Evolutionary conservation across 2,113 vertebrate species (phyloP).

Genomic region (Isurus oxyrinchus): DNA sequence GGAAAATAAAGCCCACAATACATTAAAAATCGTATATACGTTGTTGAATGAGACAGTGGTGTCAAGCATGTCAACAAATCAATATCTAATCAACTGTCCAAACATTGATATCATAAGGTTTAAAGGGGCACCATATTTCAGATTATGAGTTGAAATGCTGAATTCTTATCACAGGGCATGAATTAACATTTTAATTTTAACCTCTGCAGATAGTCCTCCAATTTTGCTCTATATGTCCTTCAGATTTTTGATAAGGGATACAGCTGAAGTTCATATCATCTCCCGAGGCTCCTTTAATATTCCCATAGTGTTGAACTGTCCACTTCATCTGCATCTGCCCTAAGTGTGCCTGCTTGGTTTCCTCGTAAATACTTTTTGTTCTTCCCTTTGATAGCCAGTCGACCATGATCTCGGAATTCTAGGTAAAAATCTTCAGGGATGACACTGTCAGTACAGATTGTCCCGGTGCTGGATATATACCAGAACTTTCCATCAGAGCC

Average conservation of each 20-base stretch:
- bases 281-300: slow-evolving; percentile 59
- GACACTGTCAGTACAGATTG: slow-evolving; percentile 80
- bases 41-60: not conserved
- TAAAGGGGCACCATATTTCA: not conserved
- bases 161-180: not conserved
- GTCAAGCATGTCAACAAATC: not conserved
- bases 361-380: slow-evolving; percentile 82
- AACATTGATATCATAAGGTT: not conserved
- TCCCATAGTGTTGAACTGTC: slow-evolving; percentile 78
- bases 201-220: not conserved
- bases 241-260: not conserved
- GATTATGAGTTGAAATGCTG: not conserved
- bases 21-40: not conserved
- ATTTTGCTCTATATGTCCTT: not conserved
- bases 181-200: slow-evolving; percentile 15
- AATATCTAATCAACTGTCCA: not conserved
- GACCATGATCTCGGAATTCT: slow-evolving; percentile 79
- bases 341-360: slow-evolving; percentile 80
- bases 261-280: slow-evolving; percentile 39
- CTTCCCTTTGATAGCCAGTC: slow-evolving; percentile 75
- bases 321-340: slow-evolving; percentile 65
- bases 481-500: slow-evolving; percentile 81
- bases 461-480: slow-evolving; percentile 73
- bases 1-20: not conserved
- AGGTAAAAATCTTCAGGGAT: slow-evolving; percentile 85